Conservation (phyloP, 2,797 vertebrate genomes). For the Arnoldichthys spilopterus region DNA sequence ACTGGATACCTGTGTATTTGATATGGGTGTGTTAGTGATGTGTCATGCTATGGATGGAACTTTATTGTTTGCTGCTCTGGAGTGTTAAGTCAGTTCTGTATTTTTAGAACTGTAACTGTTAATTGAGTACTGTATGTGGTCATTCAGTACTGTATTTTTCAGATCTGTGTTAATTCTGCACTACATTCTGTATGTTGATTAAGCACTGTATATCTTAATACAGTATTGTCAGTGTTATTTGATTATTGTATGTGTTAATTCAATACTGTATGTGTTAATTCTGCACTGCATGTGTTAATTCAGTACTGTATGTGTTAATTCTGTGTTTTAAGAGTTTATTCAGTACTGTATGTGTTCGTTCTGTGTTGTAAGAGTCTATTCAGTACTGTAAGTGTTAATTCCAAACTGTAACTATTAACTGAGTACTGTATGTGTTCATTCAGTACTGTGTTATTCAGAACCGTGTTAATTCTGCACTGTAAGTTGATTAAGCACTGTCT, state of each 20-base stretch:
- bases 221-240: background rate
- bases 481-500: too few species aligned
- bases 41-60: background rate
- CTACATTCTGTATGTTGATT: background rate
- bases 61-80: too few species aligned
- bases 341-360: background rate
- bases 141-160: too few species aligned
- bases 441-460: too few species aligned
- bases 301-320: background rate
- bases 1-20: background rate
- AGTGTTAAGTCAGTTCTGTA: background rate
- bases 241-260: background rate
- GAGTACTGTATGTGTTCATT: too few species aligned
- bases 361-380: too few species aligned
- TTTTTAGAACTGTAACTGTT: background rate
- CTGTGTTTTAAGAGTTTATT: background rate
- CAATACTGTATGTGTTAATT: background rate
- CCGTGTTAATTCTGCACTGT: too few species aligned
- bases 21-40: background rate
- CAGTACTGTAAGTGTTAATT: too few species aligned
- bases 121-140: background rate
- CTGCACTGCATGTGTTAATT: background rate
- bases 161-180: too few species aligned
- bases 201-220: background rate
- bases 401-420: too few species aligned